Base-by-base conservation (phyloP, 2,113 vertebrate species). In the Apaloderma vittatum region DNA sequence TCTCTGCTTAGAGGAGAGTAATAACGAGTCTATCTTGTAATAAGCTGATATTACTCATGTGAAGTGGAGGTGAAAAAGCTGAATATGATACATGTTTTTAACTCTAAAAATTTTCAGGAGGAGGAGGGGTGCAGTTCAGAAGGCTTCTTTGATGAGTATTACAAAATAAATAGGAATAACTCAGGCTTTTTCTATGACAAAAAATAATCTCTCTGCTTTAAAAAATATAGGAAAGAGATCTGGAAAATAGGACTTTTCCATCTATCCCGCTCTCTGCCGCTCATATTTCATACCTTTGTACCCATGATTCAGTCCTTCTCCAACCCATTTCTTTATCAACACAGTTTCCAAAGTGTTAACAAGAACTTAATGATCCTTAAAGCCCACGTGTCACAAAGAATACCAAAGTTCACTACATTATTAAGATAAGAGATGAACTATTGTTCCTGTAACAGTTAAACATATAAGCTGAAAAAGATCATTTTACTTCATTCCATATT, bases 341-440 rank as follows among this genome's bases (percentile, higher is more conserved):
- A 34, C 29, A 72, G 30, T 79, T 95, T 90, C 65, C n/a, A 32
- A 23, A 79, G 52, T 46, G 14, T 78, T 90, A 89, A 67, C 67
- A 67, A 81, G 65, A 57, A 72, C 61, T 83, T 77, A 1, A 2
- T 58, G 80, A 92, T 85, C n/a, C 61, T 80, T 86, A 15, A 57
- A 86, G 51, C 30, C 74, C 76, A 76, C 22, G 7, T 79, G 67
- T 86, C 46, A 75, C 37, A 70, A 83, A 54, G 32, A 84, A 59
- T 87, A 18, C 87, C 97, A 98, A 97, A 97, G 95, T 95, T 95
- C 96, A 57, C 73, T 63, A n/a, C 8, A 36, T 78, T 83, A 51
- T 83, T 86, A 93, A 77, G 87, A 97, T 97, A 97, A 97, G 27
- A 94, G 65, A 43, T 97, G 92, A 95, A 95, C 89, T 93, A 11